Evolutionary conservation across 1,140 invertebrate genomes (phyloP).

Genomic region (Drosophila eugracilis): DNA sequence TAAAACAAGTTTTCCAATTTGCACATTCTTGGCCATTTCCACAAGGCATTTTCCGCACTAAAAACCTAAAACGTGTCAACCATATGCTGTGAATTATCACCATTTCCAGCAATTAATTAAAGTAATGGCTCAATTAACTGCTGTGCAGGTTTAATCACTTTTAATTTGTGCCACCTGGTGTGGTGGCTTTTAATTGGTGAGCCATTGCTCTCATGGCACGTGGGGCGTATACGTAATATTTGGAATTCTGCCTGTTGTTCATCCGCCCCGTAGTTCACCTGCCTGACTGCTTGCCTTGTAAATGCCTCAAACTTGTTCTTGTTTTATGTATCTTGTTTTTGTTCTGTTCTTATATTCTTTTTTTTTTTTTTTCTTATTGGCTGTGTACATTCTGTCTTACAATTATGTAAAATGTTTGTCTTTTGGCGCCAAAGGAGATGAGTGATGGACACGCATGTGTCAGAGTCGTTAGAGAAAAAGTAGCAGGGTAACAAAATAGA

Average conservation of each 20-base stretch:
- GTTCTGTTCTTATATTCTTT: neutral
- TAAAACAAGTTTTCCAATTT: too few species aligned
- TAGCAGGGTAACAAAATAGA: neutral
- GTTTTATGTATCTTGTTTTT: conserved; percentile 5
- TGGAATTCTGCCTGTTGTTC: conserved; percentile 33
- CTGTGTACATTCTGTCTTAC: conserved; percentile 35
- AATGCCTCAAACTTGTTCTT: conserved; percentile 16
- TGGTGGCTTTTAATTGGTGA: conserved; percentile 24
- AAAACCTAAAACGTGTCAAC: conserved; percentile 1
- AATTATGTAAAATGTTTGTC: conserved; percentile 54
- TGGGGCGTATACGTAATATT: conserved; percentile 62
- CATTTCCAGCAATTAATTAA: conserved; percentile 36
- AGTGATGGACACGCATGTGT: conserved; percentile 50
- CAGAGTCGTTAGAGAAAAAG: neutral
- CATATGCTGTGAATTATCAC: conserved; percentile 19
- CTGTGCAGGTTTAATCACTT: conserved; percentile 27
- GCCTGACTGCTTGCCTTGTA: too few species aligned
- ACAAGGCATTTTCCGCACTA: too few species aligned
- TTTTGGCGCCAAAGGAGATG: conserved; percentile 49
- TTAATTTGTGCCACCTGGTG: conserved; percentile 34
- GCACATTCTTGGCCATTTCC: neutral
- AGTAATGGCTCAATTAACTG: conserved; percentile 45
- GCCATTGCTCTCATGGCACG: conserved; percentile 16
- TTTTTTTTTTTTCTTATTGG: conserved; percentile 1
- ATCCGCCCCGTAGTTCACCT: neutral